Base-by-base conservation (phyloP, 2,888 invertebrate genomes). In the Tricholauxania praeusta region DNA sequence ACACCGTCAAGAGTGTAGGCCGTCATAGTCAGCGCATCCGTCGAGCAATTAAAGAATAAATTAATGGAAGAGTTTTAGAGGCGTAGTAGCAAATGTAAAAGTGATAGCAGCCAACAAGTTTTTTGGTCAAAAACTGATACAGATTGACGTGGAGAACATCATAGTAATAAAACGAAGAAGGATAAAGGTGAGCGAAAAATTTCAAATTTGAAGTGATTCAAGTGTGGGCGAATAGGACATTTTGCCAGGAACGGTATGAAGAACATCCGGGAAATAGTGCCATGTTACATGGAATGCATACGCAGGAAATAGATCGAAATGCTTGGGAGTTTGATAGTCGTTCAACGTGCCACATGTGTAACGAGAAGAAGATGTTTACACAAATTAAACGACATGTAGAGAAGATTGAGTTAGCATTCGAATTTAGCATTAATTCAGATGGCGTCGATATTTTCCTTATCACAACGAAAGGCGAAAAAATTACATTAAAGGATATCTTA, bases 291-390 rank as follows among this genome's bases (percentile, higher is more conserved):
- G 49, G 65, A 8, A 55, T 65, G 65, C 28, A 17, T 14, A 12
- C 65, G 22, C 6, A 65, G 28, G 19, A 67, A 4, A 19, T 59
- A 3, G 12, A 62, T 10, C 28, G 19, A 48, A 60, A 39, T 66
- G n/a, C 15, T 62, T 72, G 72, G 65, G 69, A 69, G 22, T 68
- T 52, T 22, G 64, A 74, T 19, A 69, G 74, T 47, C 72, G 66
- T 19, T 64, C 72, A n/a, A 72, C 72, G 22, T 60, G 66, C 48
- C 74, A 72, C 55, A 70, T 70, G 70, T 74, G 66, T 62, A 65
- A 57, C 47, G 65, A 72, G 39, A 17, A 65, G n/a, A 49, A 39
- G 7, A n/a, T 57, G 32, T 67, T 71, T 52, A 67, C 48, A n/a
- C n/a, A n/a, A n/a, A n/a, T n/a, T n/a, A n/a, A n/a, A n/a, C n/a